These are phyloP conservation scores for Drosophila sordidapex DNA, from an alignment of 2,888 invertebrate genomes.

Conservation along the genomic window DNA sequence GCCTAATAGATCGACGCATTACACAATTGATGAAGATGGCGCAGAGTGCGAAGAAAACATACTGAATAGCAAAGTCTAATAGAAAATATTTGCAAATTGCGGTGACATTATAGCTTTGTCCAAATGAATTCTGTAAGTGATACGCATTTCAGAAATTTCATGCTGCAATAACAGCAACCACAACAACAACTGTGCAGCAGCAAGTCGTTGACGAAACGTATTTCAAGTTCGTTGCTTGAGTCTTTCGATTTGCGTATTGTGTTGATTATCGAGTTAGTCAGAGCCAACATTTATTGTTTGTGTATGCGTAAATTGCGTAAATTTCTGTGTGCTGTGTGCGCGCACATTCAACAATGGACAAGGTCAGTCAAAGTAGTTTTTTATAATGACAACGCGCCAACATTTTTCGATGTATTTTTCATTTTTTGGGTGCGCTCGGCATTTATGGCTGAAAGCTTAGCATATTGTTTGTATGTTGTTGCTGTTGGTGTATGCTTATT, in stretches of 20 bases:
- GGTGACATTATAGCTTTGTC: constrained; percentile 24
- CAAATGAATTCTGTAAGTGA: constrained; percentile 61
- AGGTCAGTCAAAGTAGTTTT: constrained; percentile 74
- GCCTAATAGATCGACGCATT: constrained; percentile 17
- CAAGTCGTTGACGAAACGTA: constrained; percentile 64
- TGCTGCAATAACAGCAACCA: constrained; percentile 52
- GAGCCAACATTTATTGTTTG: constrained; percentile 46
- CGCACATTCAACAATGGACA: constrained; percentile 74
- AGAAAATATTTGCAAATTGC: constrained; percentile 60
- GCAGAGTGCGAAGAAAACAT: constrained; percentile 47
- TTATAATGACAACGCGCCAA: constrained; percentile 71
- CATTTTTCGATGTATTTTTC: constrained; percentile 35
- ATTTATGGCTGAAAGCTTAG: constrained; percentile 63
- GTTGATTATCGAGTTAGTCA: constrained; percentile 64
- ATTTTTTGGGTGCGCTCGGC: constrained; percentile 59
- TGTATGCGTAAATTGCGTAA: constrained; percentile 65
- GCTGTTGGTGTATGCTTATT: constrained; percentile 53
- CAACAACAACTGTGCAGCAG: constrained; percentile 28
- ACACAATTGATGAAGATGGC: constrained; percentile 33
- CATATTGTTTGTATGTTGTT: constrained; percentile 38
- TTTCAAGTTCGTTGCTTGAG: constrained; percentile 78
- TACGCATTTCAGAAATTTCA: constrained; percentile 53
- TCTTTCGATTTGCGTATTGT: constrained; percentile 72
- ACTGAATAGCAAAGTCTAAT: constrained; percentile 40
- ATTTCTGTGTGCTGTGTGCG: constrained; percentile 54